These are phyloP conservation scores for Loxodonta africana DNA, from an alignment of 2,113 vertebrate genomes.

Conservation along the genomic window DNA sequence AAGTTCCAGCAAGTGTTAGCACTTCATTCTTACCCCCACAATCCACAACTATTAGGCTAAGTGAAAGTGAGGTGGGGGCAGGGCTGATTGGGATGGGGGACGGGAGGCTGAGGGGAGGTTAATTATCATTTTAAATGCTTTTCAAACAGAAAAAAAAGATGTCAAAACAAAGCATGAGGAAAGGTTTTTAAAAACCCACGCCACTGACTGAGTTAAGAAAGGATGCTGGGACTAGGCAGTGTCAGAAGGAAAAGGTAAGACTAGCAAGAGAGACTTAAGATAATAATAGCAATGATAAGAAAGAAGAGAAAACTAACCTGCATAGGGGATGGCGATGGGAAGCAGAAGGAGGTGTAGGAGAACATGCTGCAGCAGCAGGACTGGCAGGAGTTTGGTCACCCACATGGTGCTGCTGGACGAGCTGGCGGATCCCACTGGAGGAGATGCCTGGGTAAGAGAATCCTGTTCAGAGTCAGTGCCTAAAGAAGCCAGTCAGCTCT, in stretches of 20 bases:
- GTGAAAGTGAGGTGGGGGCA: background rate
- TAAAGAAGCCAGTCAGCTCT: constrained; percentile 84
- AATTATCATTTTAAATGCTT: constrained; percentile 62
- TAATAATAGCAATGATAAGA: background rate
- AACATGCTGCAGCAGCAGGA: constrained; percentile 86
- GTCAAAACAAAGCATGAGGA: constrained; percentile 49
- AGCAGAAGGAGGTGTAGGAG: constrained; percentile 88
- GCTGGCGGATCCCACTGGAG: constrained; percentile 78
- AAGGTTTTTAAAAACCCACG: background rate
- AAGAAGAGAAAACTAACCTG: constrained; percentile 86
- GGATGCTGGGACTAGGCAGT: constrained; percentile 19
- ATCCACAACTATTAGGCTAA: background rate
- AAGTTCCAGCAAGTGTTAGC: constrained; percentile 54
- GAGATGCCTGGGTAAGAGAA: constrained; percentile 82
- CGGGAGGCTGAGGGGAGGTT: background rate
- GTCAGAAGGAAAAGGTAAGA: background rate
- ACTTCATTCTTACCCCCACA: constrained; percentile 3
- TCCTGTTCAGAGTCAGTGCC: constrained; percentile 84
- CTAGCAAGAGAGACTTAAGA: background rate
- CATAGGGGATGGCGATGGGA: constrained; percentile 84
- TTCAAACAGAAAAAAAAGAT: constrained; percentile 44
- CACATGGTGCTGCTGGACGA: constrained; percentile 86
- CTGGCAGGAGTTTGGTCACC: constrained; percentile 87
- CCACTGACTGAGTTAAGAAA: background rate
- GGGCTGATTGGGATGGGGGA: background rate